These are phyloP conservation scores for Myotis myotis DNA, from an alignment of 2,797 vertebrate genomes.

Conservation along the genomic window DNA sequence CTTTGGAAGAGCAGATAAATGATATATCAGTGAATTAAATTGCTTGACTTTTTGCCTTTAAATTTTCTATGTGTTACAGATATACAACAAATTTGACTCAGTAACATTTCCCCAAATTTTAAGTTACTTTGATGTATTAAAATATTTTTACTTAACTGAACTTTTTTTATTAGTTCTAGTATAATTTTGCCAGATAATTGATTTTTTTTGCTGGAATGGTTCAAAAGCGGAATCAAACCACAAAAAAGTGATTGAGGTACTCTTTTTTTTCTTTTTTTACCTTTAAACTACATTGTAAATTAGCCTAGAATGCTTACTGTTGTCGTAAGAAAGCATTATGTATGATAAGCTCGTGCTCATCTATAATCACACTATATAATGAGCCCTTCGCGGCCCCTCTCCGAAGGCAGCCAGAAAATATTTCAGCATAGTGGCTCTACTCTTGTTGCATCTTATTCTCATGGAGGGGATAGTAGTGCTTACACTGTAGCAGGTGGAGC, in stretches of 20 bases:
- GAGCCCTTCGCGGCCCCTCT: slow-evolving; percentile 82
- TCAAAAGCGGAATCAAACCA: slow-evolving; percentile 6
- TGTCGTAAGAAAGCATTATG: slow-evolving; percentile 77
- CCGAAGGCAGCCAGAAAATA: slow-evolving; percentile 50
- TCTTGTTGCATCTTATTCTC: slow-evolving; percentile 64
- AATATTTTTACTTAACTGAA: slow-evolving; percentile 27
- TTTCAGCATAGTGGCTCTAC: slow-evolving; percentile 65
- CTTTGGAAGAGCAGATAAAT: not conserved
- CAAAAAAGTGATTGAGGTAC: not conserved
- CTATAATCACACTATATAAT: slow-evolving; percentile 75
- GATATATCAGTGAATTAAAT: not conserved
- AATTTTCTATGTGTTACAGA: not conserved
- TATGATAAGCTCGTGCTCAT: slow-evolving; percentile 52
- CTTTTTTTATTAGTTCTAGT: not conserved
- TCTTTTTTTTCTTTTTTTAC: not conserved
- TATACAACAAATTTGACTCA: slow-evolving; percentile 34
- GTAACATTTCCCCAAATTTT: not conserved
- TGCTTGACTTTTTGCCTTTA: slow-evolving; percentile 11
- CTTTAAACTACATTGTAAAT: slow-evolving; percentile 26
- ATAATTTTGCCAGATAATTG: slow-evolving; percentile 38
- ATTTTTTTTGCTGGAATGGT: not conserved
- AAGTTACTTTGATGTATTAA: slow-evolving; percentile 24
- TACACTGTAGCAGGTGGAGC: slow-evolving; percentile 79
- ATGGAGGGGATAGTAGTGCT: slow-evolving; percentile 69
- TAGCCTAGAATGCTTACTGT: slow-evolving; percentile 63